Evolutionary conservation across 2,113 vertebrate genomes (phyloP).

Genomic region (Glaucomys volans): DNA sequence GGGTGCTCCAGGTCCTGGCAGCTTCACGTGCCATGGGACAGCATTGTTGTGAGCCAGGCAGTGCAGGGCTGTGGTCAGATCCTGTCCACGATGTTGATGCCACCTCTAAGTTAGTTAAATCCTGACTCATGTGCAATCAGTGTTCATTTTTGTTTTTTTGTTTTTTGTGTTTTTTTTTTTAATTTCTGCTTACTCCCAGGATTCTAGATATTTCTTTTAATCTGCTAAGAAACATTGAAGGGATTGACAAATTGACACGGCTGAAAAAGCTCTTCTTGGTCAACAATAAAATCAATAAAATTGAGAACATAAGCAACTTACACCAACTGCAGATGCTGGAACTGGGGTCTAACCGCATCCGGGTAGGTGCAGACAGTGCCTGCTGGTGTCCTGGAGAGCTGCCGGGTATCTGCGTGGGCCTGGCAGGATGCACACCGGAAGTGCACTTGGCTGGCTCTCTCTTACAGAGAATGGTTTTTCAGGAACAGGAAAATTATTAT

Average conservation of each 20-base stretch:
- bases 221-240: slow-evolving; percentile 94
- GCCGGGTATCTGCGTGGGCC: too few relatives aligned
- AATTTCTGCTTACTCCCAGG: slow-evolving; percentile 88
- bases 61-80: background rate
- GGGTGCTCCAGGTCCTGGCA: background rate
- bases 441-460: background rate
- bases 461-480: fast-evolving
- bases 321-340: slow-evolving; percentile 95
- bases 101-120: background rate
- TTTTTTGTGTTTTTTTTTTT: too few relatives aligned
- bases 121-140: background rate
- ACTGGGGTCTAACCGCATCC: slow-evolving; percentile 97
- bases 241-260: slow-evolving; percentile 91
- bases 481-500: background rate
- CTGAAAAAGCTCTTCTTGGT: slow-evolving; percentile 97
- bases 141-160: background rate
- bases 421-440: fast-evolving
- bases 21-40: too few relatives aligned
- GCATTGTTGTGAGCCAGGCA: background rate
- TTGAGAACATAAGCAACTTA: slow-evolving; percentile 93
- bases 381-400: too few relatives aligned
- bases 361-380: slow-evolving; percentile 87
- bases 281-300: slow-evolving; percentile 96
- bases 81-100: background rate
- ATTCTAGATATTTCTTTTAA: slow-evolving; percentile 98